phyloP scores from a whole-genome alignment of 1,140 invertebrate genomes.

The Drosophila pectinifera region DNA sequence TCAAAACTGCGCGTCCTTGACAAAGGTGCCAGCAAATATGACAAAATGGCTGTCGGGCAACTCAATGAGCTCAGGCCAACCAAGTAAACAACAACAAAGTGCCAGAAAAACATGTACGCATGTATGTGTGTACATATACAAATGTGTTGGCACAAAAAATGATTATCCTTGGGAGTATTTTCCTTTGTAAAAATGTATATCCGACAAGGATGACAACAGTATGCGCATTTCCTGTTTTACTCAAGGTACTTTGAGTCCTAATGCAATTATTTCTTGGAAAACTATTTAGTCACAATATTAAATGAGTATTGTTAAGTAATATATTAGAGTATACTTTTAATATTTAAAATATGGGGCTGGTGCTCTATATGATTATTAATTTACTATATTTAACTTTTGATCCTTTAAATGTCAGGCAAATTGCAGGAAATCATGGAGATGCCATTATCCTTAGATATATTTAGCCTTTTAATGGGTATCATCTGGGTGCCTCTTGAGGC shows the following conservation, averaged over 20 bases:
- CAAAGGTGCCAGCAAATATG: conserved; percentile 68
- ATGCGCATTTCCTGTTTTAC: no score
- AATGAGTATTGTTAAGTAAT: no score
- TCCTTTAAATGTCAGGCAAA: not conserved
- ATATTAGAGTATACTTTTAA: no score
- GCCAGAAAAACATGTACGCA: conserved; percentile 12
- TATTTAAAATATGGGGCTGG: no score
- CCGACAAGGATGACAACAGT: not conserved
- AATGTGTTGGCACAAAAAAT: conserved; percentile 26
- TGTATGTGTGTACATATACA: conserved; percentile 3
- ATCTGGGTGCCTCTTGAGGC: not conserved
- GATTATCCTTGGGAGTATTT: conserved; percentile 16
- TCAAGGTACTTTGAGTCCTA: no score
- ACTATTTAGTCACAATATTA: not conserved
- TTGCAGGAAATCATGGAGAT: no score
- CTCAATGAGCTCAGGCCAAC: conserved; percentile 54
- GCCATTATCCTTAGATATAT: not conserved
- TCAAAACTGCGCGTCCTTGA: conserved; percentile 63
- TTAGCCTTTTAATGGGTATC: conserved; percentile 17
- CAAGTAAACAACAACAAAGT: conserved; percentile 32
- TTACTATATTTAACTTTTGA: no score
- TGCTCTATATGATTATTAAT: not conserved
- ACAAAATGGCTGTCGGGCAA: conserved; percentile 57
- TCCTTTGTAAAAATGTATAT: not conserved
- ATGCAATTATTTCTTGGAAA: no score